A percentile compares a stretch with the other conserved stretches of the same genome.
phyloP scores from a whole-genome alignment of 2,113 vertebrate species.

The Oncorhynchus keta region DNA sequence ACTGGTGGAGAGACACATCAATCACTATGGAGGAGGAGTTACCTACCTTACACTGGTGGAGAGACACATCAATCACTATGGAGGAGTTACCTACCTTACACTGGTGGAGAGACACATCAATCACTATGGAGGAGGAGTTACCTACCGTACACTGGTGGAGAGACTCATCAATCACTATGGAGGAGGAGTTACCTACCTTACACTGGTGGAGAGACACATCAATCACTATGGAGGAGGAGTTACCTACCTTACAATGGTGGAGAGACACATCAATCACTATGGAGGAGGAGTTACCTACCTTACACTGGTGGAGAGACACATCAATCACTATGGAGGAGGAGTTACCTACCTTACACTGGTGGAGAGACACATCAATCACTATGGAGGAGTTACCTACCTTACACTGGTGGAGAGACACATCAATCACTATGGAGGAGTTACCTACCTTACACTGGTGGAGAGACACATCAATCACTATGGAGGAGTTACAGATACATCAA shows the following conservation, averaged over 20 bases:
- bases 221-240: too few relatives aligned
- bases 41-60: too few relatives aligned
- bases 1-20: constrained; percentile 78
- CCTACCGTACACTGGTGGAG: not conserved
- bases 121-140: not conserved
- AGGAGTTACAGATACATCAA: too few relatives aligned
- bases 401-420: too few relatives aligned
- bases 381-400: too few relatives aligned
- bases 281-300: not conserved
- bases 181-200: not conserved
- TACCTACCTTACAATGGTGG: not conserved
- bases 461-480: not conserved
- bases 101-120: too few relatives aligned
- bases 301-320: not conserved
- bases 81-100: not conserved
- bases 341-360: not conserved
- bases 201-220: not conserved
- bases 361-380: not conserved
- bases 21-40: constrained; percentile 33
- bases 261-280: not conserved
- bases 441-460: not conserved
- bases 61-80: too few relatives aligned
- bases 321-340: too few relatives aligned
- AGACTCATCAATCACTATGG: not conserved
- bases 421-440: too few relatives aligned